These are phyloP conservation scores for Acrobasis repandana DNA, from an alignment of 2,888 invertebrate species.

Conservation along the genomic window DNA sequence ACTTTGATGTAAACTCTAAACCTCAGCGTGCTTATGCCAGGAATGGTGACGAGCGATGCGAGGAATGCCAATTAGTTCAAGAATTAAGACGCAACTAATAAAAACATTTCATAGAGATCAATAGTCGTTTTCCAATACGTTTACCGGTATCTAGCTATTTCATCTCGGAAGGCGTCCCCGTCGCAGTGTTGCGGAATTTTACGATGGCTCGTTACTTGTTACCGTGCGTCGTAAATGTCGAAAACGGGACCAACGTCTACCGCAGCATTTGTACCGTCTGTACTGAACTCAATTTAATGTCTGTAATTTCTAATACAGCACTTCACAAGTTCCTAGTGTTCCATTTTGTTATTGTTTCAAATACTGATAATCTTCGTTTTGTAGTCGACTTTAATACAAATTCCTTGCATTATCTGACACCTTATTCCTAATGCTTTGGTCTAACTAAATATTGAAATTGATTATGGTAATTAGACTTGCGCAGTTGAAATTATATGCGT, in stretches of 20 bases:
- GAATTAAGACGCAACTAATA: slow-evolving; percentile 1
- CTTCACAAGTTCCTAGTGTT: slow-evolving; percentile 10
- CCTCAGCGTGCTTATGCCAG: background rate
- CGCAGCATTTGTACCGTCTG: slow-evolving; percentile 13
- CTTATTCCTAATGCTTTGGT: slow-evolving; percentile 1
- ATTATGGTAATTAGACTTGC: slow-evolving; percentile 14
- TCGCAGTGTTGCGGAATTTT: slow-evolving; percentile 32
- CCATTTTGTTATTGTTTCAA: slow-evolving; percentile 8
- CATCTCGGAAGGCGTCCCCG: slow-evolving; percentile 14
- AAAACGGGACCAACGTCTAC: slow-evolving; percentile 26
- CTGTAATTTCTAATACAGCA: slow-evolving; percentile 13
- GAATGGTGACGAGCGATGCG: background rate
- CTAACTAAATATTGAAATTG: slow-evolving; percentile 7
- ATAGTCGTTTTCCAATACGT: slow-evolving; percentile 12
- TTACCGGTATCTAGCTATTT: slow-evolving; percentile 17
- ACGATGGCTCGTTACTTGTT: slow-evolving; percentile 32
- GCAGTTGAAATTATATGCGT: slow-evolving; percentile 15
- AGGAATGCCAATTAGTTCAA: slow-evolving; percentile 1
- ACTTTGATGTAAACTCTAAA: slow-evolving; percentile 7
- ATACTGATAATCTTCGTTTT: background rate
- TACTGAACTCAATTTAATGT: slow-evolving; percentile 16
- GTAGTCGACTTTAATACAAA: background rate
- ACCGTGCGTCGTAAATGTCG: slow-evolving; percentile 31
- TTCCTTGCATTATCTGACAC: slow-evolving; percentile 1
- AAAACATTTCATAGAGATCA: slow-evolving; percentile 10